phyloP scores from a whole-genome alignment of 2,113 vertebrate species.

The Castor canadensis region DNA sequence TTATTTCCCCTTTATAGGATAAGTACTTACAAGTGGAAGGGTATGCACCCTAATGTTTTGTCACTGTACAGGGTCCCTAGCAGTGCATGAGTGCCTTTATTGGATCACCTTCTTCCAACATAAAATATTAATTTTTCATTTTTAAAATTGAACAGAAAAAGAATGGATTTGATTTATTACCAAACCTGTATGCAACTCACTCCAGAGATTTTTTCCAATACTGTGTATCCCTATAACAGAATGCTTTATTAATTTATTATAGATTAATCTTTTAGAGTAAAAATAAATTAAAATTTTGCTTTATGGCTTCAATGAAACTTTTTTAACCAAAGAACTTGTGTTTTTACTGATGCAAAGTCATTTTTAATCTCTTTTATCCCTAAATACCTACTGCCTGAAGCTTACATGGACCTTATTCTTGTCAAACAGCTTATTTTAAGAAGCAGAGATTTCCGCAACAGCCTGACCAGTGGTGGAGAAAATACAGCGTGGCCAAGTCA shows the following conservation, averaged over 20 bases:
- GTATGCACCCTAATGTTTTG: not conserved
- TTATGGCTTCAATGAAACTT: not conserved
- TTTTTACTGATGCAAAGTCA: slow-evolving; percentile 37
- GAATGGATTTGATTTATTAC: slow-evolving; percentile 50
- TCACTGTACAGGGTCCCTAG: not conserved
- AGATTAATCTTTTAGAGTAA: slow-evolving; percentile 23
- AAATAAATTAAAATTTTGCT: slow-evolving; percentile 4
- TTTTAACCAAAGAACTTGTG: not conserved
- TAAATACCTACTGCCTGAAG: slow-evolving; percentile 8
- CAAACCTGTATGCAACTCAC: not conserved
- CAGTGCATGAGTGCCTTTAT: not conserved
- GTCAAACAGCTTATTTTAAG: slow-evolving; percentile 44
- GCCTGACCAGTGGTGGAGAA: not conserved
- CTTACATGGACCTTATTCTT: not conserved
- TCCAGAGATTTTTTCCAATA: not conserved
- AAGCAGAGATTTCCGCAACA: slow-evolving; percentile 4
- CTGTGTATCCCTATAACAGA: not conserved
- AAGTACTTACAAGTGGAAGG: not conserved
- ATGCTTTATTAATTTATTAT: slow-evolving; percentile 33
- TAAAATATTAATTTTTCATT: slow-evolving; percentile 59
- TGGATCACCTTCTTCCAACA: not conserved
- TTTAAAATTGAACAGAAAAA: slow-evolving; percentile 46
- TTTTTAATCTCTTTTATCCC: not conserved
- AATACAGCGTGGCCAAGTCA: not conserved
- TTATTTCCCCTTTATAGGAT: not conserved